These are phyloP conservation scores for Sesia bembeciformis DNA, from an alignment of 2,888 invertebrate genomes.

Conservation along the genomic window DNA sequence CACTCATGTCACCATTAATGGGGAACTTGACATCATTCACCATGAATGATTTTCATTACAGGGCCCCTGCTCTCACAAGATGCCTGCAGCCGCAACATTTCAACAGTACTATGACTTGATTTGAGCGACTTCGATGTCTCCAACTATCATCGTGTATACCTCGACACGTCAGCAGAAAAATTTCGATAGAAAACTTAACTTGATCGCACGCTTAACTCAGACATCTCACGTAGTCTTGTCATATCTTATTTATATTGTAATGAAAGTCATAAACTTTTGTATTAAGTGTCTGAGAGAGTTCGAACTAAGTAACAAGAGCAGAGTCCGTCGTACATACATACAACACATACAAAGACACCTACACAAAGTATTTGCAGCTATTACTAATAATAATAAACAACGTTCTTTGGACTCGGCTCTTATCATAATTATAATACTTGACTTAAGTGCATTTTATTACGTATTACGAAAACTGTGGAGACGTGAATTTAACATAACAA, in stretches of 20 bases:
- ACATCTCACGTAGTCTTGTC: too few relatives aligned
- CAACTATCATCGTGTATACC: conserved; percentile 42
- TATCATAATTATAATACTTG: neutral
- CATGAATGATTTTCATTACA: conserved; percentile 34
- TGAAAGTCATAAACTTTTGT: too few relatives aligned
- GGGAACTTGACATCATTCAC: neutral
- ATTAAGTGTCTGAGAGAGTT: too few relatives aligned
- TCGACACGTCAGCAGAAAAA: conserved; percentile 38
- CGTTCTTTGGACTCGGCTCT: neutral
- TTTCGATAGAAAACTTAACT: conserved; percentile 16
- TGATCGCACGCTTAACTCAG: too few relatives aligned
- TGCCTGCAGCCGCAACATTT: conserved; percentile 56
- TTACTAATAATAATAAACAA: neutral
- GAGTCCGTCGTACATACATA: neutral
- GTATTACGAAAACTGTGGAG: too few relatives aligned
- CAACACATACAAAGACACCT: neutral
- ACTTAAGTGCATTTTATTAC: neutral
- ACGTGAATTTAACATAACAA: too few relatives aligned
- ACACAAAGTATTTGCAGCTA: neutral
- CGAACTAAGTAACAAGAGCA: neutral
- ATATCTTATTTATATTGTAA: too few relatives aligned
- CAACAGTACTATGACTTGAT: conserved; percentile 61
- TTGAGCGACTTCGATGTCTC: conserved; percentile 21
- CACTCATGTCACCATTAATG: too few relatives aligned
- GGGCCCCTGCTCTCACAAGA: conserved; percentile 62